Base-by-base conservation (phyloP, 2,888 invertebrate species). In the Chrysolina americana region DNA sequence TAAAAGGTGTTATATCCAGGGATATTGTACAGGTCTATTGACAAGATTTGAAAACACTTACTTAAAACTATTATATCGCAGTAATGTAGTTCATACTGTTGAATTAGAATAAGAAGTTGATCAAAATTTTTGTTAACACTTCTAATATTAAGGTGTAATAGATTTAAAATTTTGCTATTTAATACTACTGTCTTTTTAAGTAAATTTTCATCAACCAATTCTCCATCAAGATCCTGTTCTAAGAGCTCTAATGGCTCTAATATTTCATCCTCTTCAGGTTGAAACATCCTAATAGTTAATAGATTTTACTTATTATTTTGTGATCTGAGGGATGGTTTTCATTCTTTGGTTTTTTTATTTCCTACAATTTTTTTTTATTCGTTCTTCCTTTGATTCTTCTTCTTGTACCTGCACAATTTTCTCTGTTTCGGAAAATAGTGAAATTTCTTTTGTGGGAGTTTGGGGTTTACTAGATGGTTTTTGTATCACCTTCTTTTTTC, bases 201-300 rank as follows among this genome's bases (percentile, higher is more conserved):
- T 53, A n/a, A 53, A 15, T 53, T 53, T 10, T 53, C 53, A 15
- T 53, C 53, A 10, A 53, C 53, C 15, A 53, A 53, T 6, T 10
- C 53, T 8, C 53, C 53, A 53, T 53, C 53, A 53, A 53, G 53
- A 53, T 53, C 53, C 53, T 53, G 53, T 53, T 53, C 53, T 53
- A 19, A 15, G 15, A 6, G 15, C 53, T 53, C 53, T 53, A 53
- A 17, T 53, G 8, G 6, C 15, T 53, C 53, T 53, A 53, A 19
- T 53, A 53, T 53, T 53, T 53, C 19, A 19, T 53, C 53, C 53
- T 53, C 53, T 53, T 53, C 53, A 53, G 53, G 53, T 15, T 53
- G 53, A 53, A 53, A 53, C 8, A 19, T 17, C 15, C 6, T 10
- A 15, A 53, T 8, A n/a, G 8, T 10, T 53, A 53, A 53, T 53